Percentiles rank a stretch among this genome's conserved stretches.
phyloP scores from a whole-genome alignment of 2,888 invertebrate genomes.

The Punctoribates punctum region DNA sequence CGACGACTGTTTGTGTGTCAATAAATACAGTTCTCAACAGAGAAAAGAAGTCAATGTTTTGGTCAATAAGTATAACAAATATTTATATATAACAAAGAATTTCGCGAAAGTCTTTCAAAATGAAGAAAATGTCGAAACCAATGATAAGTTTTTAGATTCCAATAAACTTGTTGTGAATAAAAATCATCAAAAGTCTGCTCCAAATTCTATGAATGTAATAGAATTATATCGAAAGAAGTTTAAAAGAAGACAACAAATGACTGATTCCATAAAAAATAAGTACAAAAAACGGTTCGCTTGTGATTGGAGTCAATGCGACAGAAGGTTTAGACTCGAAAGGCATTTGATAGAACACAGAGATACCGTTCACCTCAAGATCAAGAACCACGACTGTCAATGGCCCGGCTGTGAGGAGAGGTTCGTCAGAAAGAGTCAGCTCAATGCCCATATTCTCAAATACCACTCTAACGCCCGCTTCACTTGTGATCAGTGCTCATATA shows the following conservation, averaged over 20 bases:
- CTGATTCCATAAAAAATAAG: slow-evolving; percentile 15
- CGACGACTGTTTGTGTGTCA: slow-evolving; percentile 26
- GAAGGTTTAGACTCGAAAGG: not conserved
- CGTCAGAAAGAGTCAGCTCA: not conserved
- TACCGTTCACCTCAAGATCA: not conserved
- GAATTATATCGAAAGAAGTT: not conserved
- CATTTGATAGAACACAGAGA: not conserved
- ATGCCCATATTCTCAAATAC: slow-evolving; percentile 13
- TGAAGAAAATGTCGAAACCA: not conserved
- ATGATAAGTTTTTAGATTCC: not conserved
- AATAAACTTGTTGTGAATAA: not conserved
- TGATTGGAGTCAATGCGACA: not conserved
- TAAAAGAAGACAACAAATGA: not conserved
- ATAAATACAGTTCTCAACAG: slow-evolving; percentile 5
- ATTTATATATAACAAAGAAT: not conserved
- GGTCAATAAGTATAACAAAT: slow-evolving; percentile 12
- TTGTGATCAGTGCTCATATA: slow-evolving; percentile 16
- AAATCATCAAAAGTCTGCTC: not conserved
- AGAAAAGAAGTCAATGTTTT: slow-evolving; percentile 30
- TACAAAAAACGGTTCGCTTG: not conserved
- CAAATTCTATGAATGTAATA: not conserved
- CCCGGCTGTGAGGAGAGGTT: slow-evolving; percentile 25
- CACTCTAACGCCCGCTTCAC: not conserved
- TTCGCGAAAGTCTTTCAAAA: not conserved
- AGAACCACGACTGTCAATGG: not conserved